These are phyloP conservation scores for Chloroceryle amazona DNA, from an alignment of 2,797 vertebrate species.

Conservation along the genomic window DNA sequence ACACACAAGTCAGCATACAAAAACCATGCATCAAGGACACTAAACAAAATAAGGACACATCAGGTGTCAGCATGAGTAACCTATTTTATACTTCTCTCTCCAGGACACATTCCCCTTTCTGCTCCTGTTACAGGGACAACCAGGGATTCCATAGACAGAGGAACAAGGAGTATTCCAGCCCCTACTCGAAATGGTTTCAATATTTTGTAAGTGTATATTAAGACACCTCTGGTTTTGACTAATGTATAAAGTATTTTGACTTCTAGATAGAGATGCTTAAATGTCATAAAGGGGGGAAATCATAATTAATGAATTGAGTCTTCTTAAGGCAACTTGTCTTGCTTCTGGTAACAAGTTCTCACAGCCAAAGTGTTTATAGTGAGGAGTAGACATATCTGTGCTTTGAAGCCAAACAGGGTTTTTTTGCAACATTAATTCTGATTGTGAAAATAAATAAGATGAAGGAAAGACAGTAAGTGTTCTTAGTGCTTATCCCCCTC, in stretches of 20 bases:
- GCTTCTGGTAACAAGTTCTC: background rate
- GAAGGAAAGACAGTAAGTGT: background rate
- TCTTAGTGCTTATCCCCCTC: background rate
- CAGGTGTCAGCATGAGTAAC: background rate
- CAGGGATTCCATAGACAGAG: background rate
- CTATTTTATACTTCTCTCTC: background rate
- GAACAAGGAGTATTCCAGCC: background rate
- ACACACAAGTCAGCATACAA: background rate
- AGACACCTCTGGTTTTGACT: background rate
- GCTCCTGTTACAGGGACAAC: background rate
- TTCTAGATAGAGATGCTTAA: background rate
- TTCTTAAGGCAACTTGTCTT: background rate
- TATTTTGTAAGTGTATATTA: background rate
- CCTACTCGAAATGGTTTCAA: background rate
- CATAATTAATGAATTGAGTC: background rate
- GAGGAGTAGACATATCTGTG: background rate
- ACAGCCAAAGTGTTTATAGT: background rate
- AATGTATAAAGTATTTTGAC: background rate
- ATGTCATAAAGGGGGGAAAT: background rate
- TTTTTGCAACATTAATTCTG: background rate
- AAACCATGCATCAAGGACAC: background rate
- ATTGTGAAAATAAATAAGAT: constrained; percentile 10
- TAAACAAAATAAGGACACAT: background rate
- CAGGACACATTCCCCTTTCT: background rate
- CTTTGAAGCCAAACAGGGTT: background rate